These are phyloP conservation scores for Endotricha flammealis DNA, from an alignment of 2,888 invertebrate genomes.

Conservation along the genomic window DNA sequence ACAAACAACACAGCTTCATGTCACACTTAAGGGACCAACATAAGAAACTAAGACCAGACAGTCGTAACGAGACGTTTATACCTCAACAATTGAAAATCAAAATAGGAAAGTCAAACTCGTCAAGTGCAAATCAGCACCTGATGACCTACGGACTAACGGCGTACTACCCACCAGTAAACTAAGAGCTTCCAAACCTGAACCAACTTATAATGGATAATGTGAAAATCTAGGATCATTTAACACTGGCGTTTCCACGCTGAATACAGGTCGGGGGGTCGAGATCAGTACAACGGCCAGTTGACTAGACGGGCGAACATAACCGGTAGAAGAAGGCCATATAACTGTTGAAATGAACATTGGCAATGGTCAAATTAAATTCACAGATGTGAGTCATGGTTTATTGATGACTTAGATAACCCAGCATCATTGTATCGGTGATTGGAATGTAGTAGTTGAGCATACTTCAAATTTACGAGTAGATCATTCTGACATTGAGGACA, in stretches of 20 bases:
- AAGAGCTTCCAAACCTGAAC: constrained; percentile 23
- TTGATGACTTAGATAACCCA: constrained; percentile 23
- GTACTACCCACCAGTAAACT: constrained; percentile 42
- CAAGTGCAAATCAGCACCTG: constrained; percentile 72
- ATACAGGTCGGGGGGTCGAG: constrained; percentile 71
- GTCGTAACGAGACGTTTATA: constrained; percentile 48
- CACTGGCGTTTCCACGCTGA: constrained; percentile 50
- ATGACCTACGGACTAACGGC: constrained; percentile 68
- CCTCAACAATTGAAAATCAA: constrained; percentile 62
- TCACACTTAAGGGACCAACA: too few species aligned
- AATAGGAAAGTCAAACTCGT: constrained; percentile 65
- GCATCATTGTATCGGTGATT: constrained; percentile 14
- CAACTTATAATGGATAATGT: constrained; percentile 18
- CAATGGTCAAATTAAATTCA: constrained; percentile 58
- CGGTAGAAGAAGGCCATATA: constrained; percentile 58
- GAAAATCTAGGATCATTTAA: constrained; percentile 30
- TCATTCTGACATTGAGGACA: too few species aligned
- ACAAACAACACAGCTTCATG: too few species aligned
- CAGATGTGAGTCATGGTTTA: constrained; percentile 37
- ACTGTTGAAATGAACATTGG: constrained; percentile 66
- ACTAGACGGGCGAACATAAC: constrained; percentile 29
- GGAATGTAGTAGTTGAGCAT: constrained; percentile 6
- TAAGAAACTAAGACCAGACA: constrained; percentile 33
- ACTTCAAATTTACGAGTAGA: not conserved
- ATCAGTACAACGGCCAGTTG: constrained; percentile 57